Evolutionary conservation across 2,888 invertebrate genomes (phyloP).

Genomic region (Eubasilissa splendida): DNA sequence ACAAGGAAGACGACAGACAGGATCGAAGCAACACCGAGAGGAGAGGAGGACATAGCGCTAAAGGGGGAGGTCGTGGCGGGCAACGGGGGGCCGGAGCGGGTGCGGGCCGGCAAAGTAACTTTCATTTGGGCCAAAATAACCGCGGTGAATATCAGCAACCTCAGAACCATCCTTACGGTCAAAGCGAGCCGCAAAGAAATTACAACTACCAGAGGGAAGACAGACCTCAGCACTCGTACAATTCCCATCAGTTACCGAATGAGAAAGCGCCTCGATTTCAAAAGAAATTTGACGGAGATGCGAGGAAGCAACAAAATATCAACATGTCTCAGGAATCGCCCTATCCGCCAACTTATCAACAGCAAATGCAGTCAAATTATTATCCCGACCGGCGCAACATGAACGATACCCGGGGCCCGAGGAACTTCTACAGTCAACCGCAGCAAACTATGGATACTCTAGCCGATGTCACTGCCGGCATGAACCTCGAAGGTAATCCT

Average conservation of each 20-base stretch:
- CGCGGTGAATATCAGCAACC: slow-evolving; percentile 63
- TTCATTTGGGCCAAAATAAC: slow-evolving; percentile 41
- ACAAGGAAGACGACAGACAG: slow-evolving; percentile 56
- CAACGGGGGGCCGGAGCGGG: slow-evolving; percentile 27
- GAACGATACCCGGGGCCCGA: slow-evolving; percentile 51
- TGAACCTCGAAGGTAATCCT: slow-evolving; percentile 64
- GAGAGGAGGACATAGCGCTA: slow-evolving; percentile 61
- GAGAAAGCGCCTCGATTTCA: slow-evolving; percentile 78
- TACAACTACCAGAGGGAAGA: slow-evolving; percentile 58
- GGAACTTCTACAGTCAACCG: slow-evolving; percentile 57
- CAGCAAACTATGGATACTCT: slow-evolving; percentile 65
- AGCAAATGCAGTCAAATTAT: slow-evolving; percentile 51
- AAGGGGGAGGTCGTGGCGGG: slow-evolving; percentile 59
- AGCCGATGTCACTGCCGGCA: slow-evolving; percentile 65
- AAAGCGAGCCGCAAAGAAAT: slow-evolving; percentile 49
- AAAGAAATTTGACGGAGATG: slow-evolving; percentile 70
- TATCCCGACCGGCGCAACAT: slow-evolving; percentile 51
- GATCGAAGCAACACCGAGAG: slow-evolving; percentile 57
- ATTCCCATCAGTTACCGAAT: slow-evolving; percentile 61
- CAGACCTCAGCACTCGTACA: slow-evolving; percentile 59
- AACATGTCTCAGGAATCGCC: slow-evolving; percentile 59
- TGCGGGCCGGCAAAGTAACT: slow-evolving; percentile 57
- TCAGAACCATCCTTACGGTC: slow-evolving; percentile 46
- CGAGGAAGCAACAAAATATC: slow-evolving; percentile 63
- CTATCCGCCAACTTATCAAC: slow-evolving; percentile 59